phyloP scores from a whole-genome alignment of 1,140 invertebrate species.

The Lasioglossum baleicum region DNA sequence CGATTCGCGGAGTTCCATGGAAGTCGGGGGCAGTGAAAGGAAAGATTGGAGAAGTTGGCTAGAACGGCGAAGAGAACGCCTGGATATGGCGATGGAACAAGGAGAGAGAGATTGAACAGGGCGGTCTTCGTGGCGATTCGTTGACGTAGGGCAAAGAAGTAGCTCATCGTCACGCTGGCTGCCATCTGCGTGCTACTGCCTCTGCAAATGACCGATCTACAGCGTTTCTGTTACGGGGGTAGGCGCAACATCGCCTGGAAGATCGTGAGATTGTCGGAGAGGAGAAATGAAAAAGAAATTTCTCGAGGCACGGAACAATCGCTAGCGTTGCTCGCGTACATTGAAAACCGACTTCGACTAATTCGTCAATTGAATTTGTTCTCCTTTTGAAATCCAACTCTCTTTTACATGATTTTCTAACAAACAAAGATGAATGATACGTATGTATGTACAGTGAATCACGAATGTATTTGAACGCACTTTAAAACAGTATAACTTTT shows the following conservation, averaged over 20 bases:
- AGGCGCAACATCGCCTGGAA: slow-evolving; percentile 21
- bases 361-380: too few relatives aligned
- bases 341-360: too few relatives aligned
- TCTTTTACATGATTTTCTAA: too few relatives aligned
- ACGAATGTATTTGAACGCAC: too few relatives aligned
- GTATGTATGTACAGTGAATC: too few relatives aligned
- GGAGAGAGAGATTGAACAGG: neutral
- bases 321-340: neutral
- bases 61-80: neutral
- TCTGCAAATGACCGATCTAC: slow-evolving; percentile 41
- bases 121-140: slow-evolving; percentile 35
- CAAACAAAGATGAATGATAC: too few relatives aligned
- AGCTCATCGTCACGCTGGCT: slow-evolving; percentile 67
- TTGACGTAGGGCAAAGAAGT: slow-evolving; percentile 41
- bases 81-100: too few relatives aligned
- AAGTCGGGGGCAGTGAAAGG: slow-evolving; percentile 38
- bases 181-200: slow-evolving; percentile 51
- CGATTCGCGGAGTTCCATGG: slow-evolving; percentile 36
- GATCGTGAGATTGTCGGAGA: slow-evolving; percentile 6
- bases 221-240: slow-evolving; percentile 27
- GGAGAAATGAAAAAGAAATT: slow-evolving; percentile 23
- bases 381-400: too few relatives aligned
- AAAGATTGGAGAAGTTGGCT: slow-evolving; percentile 31
- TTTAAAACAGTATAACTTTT: too few relatives aligned
- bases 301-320: neutral